Conservation (phyloP, 2,113 vertebrate species). For the Emydocephalus ijimae region DNA sequence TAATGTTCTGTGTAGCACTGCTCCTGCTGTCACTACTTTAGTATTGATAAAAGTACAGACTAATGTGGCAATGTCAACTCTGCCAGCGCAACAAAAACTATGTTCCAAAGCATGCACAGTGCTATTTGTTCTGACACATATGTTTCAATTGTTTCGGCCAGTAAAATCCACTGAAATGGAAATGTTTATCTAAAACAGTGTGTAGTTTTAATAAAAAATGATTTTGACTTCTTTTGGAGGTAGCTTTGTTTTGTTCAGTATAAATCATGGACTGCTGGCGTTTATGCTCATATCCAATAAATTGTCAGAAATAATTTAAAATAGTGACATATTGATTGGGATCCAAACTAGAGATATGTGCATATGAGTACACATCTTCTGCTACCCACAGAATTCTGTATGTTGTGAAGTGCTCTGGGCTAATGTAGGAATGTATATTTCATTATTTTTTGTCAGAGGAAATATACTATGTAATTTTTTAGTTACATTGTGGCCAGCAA, state of each 20-base stretch:
- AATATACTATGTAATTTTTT: not conserved
- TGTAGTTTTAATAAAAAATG: constrained; percentile 68
- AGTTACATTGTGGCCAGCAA: not conserved
- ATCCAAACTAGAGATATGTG: not conserved
- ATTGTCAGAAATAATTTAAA: not conserved
- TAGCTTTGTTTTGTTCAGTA: not conserved
- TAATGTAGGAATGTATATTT: not conserved
- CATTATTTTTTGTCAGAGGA: not conserved
- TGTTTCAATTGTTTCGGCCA: constrained; percentile 2
- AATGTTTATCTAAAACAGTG: constrained; percentile 54
- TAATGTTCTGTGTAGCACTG: constrained; percentile 26
- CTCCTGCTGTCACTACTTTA: constrained; percentile 15
- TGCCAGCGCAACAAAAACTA: not conserved
- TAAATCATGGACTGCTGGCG: not conserved
- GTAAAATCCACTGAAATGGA: constrained; percentile 37
- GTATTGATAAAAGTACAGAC: not conserved
- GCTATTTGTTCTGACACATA: not conserved
- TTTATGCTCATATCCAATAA: not conserved
- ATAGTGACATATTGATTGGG: not conserved
- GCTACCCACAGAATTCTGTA: not conserved
- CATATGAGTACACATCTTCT: not conserved
- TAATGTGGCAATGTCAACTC: not conserved
- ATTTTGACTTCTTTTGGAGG: constrained; percentile 39
- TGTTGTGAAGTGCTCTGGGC: not conserved
- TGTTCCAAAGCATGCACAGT: not conserved